Evolutionary conservation across 2,888 invertebrate genomes (phyloP), one percentile per base, ranked within the genome.

Genomic region (Meloe dianella): DNA sequence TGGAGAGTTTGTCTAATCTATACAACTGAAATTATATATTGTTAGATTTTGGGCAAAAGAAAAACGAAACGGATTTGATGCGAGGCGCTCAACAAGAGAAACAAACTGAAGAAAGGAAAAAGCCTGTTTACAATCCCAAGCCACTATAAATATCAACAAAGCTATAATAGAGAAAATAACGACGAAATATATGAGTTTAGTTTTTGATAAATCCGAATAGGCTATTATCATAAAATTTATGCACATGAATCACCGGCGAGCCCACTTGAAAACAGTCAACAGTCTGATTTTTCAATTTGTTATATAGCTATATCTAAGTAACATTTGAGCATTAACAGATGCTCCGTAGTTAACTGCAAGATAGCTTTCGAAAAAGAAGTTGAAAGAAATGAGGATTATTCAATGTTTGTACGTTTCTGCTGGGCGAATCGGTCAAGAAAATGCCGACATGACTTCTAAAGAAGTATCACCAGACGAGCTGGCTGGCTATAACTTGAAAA

Each of bases 141-240:
- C 41, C 57, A 54, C 62, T 57, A 65, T 65, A 65, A 65, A 65
- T 65, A 65, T 65, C 65, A 62, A 65, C 65, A 65, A 65, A 65
- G 54, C 65, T 65, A 65, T 65, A 62, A 65, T 57, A 41, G 9
- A 62, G 61, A 65, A 65, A 65, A 62, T 62, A 62, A 57, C 58
- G 62, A 62, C 65, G 59, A 58, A 65, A 65, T 65, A 65, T 65
- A 65, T 59, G 65, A 63, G 60, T 66, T 63, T 58, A 61, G 38
- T 54, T 61, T 41, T 41, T 17, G 41, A 6, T 41, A 41, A 41
- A 41, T 17, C 17, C 4, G 1, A 41, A 41, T 17, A 17, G 41
- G 17, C 17, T 41, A 41, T 41, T 41, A n/a, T 6, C 17, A 41
- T n/a, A 41, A 41, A 41, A 41, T 41, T 41, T 17, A 17, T 41